Evolutionary conservation across 2,888 invertebrate species (phyloP).

Genomic region (Noctua fimbriata): DNA sequence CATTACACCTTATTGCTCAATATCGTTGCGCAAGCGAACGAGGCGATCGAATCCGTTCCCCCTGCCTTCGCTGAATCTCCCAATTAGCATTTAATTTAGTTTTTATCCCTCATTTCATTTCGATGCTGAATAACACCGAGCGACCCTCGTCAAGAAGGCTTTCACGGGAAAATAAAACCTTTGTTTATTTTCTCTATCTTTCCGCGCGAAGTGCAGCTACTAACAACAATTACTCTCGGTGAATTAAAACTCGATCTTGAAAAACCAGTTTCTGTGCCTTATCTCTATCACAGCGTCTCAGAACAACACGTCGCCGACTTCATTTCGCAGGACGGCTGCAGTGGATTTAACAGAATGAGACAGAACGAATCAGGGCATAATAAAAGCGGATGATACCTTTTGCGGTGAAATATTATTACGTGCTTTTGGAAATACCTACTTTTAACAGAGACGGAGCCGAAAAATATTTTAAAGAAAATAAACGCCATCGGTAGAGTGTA

Average conservation of each 20-base stretch:
- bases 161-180: slow-evolving; percentile 83
- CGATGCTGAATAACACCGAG: slow-evolving; percentile 82
- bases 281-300: slow-evolving; percentile 69
- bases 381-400: slow-evolving; percentile 58
- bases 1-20: slow-evolving; percentile 80
- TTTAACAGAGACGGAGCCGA: slow-evolving; percentile 44
- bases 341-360: slow-evolving; percentile 56
- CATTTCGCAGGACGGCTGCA: slow-evolving; percentile 56
- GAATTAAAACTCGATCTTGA: slow-evolving; percentile 82
- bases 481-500: slow-evolving; percentile 69
- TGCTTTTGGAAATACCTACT: slow-evolving; percentile 51
- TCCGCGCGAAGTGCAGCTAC: slow-evolving; percentile 78
- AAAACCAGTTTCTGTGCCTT: slow-evolving; percentile 79
- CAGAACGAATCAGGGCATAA: slow-evolving; percentile 46
- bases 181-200: slow-evolving; percentile 85
- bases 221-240: slow-evolving; percentile 80
- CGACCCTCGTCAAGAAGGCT: slow-evolving; percentile 86
- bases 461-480: slow-evolving; percentile 69
- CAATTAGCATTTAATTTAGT: slow-evolving; percentile 88
- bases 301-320: slow-evolving; percentile 54
- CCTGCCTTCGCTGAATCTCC: slow-evolving; percentile 79
- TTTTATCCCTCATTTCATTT: slow-evolving; percentile 86
- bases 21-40: slow-evolving; percentile 75
- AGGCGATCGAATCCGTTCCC: slow-evolving; percentile 74
- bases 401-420: slow-evolving; percentile 53